These are phyloP conservation scores for Oenanthe melanoleuca DNA, from an alignment of 2,113 vertebrate genomes.

Conservation along the genomic window DNA sequence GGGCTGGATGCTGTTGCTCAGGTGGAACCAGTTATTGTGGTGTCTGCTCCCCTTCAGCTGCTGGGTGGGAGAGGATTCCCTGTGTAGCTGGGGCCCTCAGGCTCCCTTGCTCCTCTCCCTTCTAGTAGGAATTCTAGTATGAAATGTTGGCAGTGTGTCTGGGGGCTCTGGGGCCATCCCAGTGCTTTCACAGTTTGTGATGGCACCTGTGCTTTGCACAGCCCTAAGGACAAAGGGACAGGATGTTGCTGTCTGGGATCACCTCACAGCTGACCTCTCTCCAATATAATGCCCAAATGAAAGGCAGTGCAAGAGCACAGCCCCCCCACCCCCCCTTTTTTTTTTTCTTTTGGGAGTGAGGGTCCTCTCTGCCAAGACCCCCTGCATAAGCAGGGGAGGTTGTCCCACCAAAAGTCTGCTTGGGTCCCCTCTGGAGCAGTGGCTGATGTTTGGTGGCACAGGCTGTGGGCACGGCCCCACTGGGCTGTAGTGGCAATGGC, in stretches of 20 bases:
- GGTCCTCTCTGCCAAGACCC: background rate
- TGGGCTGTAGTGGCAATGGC: background rate
- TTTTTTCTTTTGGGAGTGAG: background rate
- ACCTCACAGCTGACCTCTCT: background rate
- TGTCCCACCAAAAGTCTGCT: rapidly evolving
- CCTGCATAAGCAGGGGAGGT: rapidly evolving
- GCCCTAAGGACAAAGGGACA: background rate
- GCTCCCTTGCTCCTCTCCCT: background rate
- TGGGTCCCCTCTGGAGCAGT: background rate
- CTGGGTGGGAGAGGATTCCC: background rate
- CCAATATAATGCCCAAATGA: background rate
- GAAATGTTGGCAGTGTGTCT: background rate
- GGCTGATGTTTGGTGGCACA: rapidly evolving
- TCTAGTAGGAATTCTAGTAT: background rate
- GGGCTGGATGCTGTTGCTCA: background rate
- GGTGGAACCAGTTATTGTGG: background rate
- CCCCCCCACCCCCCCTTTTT: no score
- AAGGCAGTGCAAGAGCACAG: background rate
- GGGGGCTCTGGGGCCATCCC: background rate
- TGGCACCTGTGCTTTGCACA: rapidly evolving
- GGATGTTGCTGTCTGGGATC: background rate
- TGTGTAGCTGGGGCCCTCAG: rapidly evolving
- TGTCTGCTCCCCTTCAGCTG: background rate
- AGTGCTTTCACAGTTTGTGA: background rate
- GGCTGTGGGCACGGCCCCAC: rapidly evolving